Evolutionary conservation across 1,140 invertebrate species (phyloP).

Genomic region (Drosophila pruinosa): DNA sequence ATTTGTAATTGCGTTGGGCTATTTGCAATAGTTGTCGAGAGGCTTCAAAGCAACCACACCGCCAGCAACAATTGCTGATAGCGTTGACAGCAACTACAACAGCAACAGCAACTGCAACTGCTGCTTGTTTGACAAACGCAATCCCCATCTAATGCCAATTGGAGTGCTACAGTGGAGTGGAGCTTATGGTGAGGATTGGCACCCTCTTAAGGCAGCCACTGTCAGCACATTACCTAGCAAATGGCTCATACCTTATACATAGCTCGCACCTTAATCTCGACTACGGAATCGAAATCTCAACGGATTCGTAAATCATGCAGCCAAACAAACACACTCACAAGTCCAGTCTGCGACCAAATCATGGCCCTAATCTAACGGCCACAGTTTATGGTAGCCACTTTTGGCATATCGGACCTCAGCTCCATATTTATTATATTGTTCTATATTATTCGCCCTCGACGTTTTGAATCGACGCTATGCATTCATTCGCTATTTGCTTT

Average conservation of each 20-base stretch:
- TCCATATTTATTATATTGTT: conserved; percentile 65
- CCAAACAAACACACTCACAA: background rate
- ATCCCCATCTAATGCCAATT: conserved; percentile 71
- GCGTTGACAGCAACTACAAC: background rate
- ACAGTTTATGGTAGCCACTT: conserved; percentile 67
- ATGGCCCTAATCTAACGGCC: conserved; percentile 74
- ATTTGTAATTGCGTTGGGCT: conserved; percentile 48
- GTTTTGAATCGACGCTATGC: conserved; percentile 14
- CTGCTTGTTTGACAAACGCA: conserved; percentile 60
- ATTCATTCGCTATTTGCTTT: conserved; percentile 46
- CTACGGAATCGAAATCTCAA: conserved; percentile 60
- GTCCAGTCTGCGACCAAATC: conserved; percentile 62
- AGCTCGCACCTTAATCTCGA: conserved; percentile 12
- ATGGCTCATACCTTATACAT: too few relatives aligned
- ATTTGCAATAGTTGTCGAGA: conserved; percentile 51
- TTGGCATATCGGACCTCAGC: conserved; percentile 57
- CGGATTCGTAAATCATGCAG: conserved; percentile 69
- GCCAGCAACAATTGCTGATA: conserved; percentile 31
- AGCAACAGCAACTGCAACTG: conserved; percentile 10
- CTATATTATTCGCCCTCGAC: conserved; percentile 33
- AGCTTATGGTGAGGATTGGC: conserved; percentile 49
- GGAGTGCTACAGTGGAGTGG: conserved; percentile 53
- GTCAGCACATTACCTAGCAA: background rate
- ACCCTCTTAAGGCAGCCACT: conserved; percentile 21
- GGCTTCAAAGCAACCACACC: conserved; percentile 46